Evolutionary conservation across 2,113 vertebrate species (phyloP).

Genomic region (Grus americana): DNA sequence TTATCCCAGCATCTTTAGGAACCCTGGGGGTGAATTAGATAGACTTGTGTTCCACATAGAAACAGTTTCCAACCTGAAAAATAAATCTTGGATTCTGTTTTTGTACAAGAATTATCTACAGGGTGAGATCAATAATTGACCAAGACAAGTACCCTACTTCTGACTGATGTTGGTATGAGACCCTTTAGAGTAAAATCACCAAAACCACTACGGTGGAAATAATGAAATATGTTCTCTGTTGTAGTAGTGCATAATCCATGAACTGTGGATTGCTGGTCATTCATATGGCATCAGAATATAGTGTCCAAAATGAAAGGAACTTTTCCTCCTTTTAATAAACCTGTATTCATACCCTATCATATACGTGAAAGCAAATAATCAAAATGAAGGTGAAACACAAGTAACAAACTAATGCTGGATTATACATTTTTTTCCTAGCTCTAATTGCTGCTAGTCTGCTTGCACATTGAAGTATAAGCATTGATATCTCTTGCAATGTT

Average conservation of each 20-base stretch:
- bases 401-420: background rate
- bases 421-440: background rate
- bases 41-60: background rate
- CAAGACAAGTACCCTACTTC: background rate
- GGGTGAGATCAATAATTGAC: background rate
- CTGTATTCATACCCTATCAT: background rate
- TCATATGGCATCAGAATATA: background rate
- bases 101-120: background rate
- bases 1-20: background rate
- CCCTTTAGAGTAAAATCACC: background rate
- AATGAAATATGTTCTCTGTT: background rate
- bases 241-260: background rate
- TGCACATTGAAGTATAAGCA: background rate
- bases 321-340: background rate
- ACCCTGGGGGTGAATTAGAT: background rate
- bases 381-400: background rate
- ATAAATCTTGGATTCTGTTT: background rate
- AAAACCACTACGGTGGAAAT: background rate
- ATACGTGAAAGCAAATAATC: background rate
- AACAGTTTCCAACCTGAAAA: background rate
- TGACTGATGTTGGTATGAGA: background rate
- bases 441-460: background rate
- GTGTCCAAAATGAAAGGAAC: background rate
- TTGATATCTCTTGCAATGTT: background rate
- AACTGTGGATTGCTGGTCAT: background rate